A percentile compares a stretch with the other conserved stretches of the same genome.
phyloP scores from a whole-genome alignment of 2,888 invertebrate genomes.

The Coremacera marginata region DNA sequence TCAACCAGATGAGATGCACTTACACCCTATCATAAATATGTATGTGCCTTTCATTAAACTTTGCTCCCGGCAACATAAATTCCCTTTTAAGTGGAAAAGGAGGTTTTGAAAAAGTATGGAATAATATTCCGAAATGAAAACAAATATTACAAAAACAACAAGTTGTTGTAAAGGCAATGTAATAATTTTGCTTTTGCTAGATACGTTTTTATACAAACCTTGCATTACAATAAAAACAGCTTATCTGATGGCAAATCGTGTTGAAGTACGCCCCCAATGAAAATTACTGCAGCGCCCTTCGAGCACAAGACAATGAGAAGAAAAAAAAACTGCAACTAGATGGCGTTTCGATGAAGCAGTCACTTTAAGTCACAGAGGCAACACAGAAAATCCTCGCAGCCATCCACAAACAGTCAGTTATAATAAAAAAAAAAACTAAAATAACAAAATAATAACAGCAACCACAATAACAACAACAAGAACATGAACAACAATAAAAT shows the following conservation, averaged over 20 bases:
- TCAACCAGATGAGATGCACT: neutral
- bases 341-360: constrained; percentile 15
- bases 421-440: neutral
- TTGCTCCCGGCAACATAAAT: constrained; percentile 36
- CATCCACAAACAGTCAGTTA: constrained; percentile 26
- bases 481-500: constrained; percentile 26
- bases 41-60: constrained; percentile 34
- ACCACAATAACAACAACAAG: constrained; percentile 4
- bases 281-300: constrained; percentile 49
- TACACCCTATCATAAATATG: constrained; percentile 11
- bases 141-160: neutral
- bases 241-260: constrained; percentile 68
- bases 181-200: constrained; percentile 35
- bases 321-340: constrained; percentile 53
- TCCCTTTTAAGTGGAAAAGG: constrained; percentile 30
- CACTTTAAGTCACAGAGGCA: neutral
- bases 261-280: constrained; percentile 62
- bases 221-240: constrained; percentile 66
- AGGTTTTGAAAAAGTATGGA: neutral
- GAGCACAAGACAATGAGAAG: constrained; percentile 50
- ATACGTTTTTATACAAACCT: constrained; percentile 44
- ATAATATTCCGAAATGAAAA: neutral
- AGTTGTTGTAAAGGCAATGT: constrained; percentile 2
- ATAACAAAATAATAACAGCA: neutral
- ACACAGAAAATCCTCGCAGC: neutral